These are phyloP conservation scores for Neelides sp. DNA, from an alignment of 1,140 invertebrate genomes.

Conservation along the genomic window DNA sequence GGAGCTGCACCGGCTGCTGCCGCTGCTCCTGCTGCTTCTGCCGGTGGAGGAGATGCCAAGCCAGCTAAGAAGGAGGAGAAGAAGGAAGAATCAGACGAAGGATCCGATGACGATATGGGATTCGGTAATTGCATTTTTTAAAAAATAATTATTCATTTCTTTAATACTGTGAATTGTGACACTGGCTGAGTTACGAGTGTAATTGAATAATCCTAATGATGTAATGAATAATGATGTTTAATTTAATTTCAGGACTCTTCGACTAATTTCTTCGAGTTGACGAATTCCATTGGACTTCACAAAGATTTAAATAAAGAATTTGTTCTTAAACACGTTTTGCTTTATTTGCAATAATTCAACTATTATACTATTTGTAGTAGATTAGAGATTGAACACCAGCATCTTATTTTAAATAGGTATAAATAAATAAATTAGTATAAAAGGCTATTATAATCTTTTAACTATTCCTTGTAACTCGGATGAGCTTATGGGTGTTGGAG, in stretches of 20 bases:
- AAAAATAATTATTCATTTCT: neutral
- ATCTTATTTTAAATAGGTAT: too few relatives aligned
- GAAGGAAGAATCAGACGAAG: constrained; percentile 63
- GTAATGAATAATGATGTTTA: neutral
- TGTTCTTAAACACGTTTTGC: too few relatives aligned
- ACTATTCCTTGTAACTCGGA: too few relatives aligned
- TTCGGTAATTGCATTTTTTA: constrained; percentile 67
- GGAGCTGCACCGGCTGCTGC: constrained; percentile 65
- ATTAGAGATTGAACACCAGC: too few relatives aligned
- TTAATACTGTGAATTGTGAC: constrained; percentile 2
- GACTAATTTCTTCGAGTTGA: neutral
- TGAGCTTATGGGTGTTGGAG: too few relatives aligned
- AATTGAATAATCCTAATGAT: neutral
- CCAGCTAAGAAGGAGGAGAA: constrained; percentile 64
- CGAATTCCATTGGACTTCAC: neutral
- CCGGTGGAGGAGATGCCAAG: constrained; percentile 54
- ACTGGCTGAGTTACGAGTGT: constrained; percentile 13
- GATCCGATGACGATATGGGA: constrained; percentile 90
- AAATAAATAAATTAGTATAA: too few relatives aligned
- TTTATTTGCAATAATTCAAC: too few relatives aligned
- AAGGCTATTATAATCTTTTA: too few relatives aligned
- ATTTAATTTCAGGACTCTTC: neutral
- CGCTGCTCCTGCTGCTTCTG: constrained; percentile 49
- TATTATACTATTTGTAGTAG: too few relatives aligned
- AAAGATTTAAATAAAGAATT: too few relatives aligned